Percentiles rank a stretch among this genome's conserved stretches.
These are phyloP conservation scores for Tamandua tetradactyla DNA, from an alignment of 2,797 vertebrate genomes.

Conservation along the genomic window DNA sequence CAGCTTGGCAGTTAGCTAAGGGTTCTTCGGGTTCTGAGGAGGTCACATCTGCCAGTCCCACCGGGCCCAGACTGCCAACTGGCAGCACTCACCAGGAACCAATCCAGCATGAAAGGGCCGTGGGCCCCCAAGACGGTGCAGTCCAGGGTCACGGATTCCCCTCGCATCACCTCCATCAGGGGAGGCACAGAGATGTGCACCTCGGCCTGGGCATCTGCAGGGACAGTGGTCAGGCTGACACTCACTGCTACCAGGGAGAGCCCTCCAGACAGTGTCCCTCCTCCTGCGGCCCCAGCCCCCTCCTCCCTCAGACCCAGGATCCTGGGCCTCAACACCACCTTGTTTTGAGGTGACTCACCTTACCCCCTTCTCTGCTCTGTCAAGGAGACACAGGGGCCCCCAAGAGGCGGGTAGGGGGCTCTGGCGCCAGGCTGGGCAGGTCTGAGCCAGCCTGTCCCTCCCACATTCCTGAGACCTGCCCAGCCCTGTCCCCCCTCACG, in stretches of 20 bases:
- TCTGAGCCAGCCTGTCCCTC: slow-evolving; percentile 36
- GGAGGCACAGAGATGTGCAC: slow-evolving; percentile 81
- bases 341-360: no score
- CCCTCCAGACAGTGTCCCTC: background rate
- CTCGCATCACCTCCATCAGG: slow-evolving; percentile 86
- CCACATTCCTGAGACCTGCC: slow-evolving; percentile 62
- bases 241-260: background rate
- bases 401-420: slow-evolving; percentile 61
- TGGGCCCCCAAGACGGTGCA: slow-evolving; percentile 79
- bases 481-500: background rate
- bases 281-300: background rate
- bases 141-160: slow-evolving; percentile 82
- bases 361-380: background rate
- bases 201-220: slow-evolving; percentile 82
- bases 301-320: background rate
- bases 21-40: background rate
- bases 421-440: slow-evolving; percentile 74
- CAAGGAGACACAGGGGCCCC: background rate
- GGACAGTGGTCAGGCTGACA: background rate
- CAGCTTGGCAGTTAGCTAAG: background rate
- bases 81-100: slow-evolving; percentile 89
- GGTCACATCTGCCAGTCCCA: background rate
- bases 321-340: no score
- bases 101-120: slow-evolving; percentile 82
- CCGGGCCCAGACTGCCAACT: background rate